Base-by-base conservation (phyloP, 2,113 vertebrate species). In the Scalopus aquaticus region DNA sequence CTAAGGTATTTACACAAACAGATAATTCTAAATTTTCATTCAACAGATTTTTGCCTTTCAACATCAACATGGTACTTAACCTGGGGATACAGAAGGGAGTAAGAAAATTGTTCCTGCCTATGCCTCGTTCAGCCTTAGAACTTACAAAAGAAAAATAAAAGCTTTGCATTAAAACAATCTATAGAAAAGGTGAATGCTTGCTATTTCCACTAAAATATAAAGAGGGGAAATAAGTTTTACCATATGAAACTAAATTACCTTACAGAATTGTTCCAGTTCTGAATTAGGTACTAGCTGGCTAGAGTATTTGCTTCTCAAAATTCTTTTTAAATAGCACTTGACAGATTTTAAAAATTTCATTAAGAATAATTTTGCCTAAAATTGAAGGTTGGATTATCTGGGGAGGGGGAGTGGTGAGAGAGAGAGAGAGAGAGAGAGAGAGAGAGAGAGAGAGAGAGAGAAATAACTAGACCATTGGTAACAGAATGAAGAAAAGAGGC, bases 241-340 rank as follows among this genome's bases (percentile, higher is more conserved):
- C 80, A 77, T 62, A 73, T 44, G 22, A 78, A 58, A 30, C 49
- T 79, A 46, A 90, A 89, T 85, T 49, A 85, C 17, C 64, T 49
- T 37, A 72, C 20, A 89, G 58, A 93, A 86, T 60, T 84, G 46
- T 78, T 92, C 81, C 16, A 78, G 39, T 90, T 93, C 20, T 86
- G 39, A 49, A 69, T 74, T 22, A 84, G 39, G 73, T 73, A 79
- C 46, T 73, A 64, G 79, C 58, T 9, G 17, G 11, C 13, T 76
- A 37, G 2, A 84, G 22, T 6, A 19, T 79, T 86, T 65, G 39
- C 46, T 15, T 49, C 42, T 83, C 51, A 89, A 89, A 83, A 78
- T 3, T 54, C 28, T 92, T 92, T 85, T 93, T 35, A 74, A 84
- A 85, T 37, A 51, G 65, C 12, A 85, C 39, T 9, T 51, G 46